phyloP scores from a whole-genome alignment of 2,113 vertebrate species.

The Chauna torquata region DNA sequence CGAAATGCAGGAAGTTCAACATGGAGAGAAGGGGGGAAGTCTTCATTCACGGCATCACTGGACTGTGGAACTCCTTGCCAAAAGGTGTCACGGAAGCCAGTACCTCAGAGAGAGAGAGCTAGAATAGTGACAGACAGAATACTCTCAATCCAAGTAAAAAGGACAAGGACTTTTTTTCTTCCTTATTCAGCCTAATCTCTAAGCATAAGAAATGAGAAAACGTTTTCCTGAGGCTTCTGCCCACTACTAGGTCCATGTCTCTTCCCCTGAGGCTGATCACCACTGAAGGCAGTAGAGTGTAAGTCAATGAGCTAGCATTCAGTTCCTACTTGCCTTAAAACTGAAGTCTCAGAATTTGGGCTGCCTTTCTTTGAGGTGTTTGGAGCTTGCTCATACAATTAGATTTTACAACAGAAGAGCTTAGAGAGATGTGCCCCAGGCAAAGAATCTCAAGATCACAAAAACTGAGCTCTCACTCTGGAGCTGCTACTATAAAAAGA shows the following conservation, averaged over 20 bases:
- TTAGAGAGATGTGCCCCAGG: background rate
- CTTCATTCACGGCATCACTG: background rate
- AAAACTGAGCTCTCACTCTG: background rate
- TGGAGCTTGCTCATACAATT: background rate
- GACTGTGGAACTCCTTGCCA: background rate
- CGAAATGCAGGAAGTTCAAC: background rate
- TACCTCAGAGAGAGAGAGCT: background rate
- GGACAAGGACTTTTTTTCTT: background rate
- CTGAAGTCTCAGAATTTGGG: background rate
- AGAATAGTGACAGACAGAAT: background rate
- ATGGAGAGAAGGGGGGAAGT: background rate
- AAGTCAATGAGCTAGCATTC: background rate
- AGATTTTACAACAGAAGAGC: background rate
- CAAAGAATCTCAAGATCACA: slow-evolving; percentile 47
- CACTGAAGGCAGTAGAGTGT: background rate
- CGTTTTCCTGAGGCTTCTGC: background rate
- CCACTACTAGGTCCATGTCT: background rate
- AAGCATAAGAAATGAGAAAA: background rate
- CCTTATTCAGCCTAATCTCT: background rate
- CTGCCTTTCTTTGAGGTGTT: background rate
- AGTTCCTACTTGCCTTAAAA: background rate
- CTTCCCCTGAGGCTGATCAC: background rate
- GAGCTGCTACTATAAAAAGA: background rate
- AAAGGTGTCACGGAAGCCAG: background rate
- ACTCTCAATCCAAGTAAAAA: background rate